Conservation (phyloP, 2,113 vertebrate genomes). For the Paedocypris sp. region DNA sequence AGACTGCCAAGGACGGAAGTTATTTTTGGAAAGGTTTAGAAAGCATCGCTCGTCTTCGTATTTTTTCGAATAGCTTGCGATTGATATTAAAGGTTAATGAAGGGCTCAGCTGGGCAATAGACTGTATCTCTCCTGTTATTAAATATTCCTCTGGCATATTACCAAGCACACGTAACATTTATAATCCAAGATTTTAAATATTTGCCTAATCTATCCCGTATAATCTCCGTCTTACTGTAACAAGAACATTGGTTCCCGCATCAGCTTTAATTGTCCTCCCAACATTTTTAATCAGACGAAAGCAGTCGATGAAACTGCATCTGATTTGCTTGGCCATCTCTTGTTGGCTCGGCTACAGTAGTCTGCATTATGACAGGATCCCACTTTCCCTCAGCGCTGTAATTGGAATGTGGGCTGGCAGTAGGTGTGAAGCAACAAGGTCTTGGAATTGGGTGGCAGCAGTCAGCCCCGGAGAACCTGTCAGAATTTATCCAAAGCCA, state of each 20-base stretch:
- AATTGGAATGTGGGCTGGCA: constrained; percentile 58
- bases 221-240: background rate
- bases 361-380: constrained; percentile 42
- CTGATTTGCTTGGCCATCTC: constrained; percentile 6
- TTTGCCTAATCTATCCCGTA: background rate
- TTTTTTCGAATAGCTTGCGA: background rate
- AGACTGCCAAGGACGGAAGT: too few relatives aligned
- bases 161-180: background rate
- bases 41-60: background rate
- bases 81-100: constrained; percentile 21
- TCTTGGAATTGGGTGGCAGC: constrained; percentile 51
- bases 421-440: constrained; percentile 56
- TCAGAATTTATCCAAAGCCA: constrained; percentile 45
- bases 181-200: background rate
- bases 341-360: constrained; percentile 4
- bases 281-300: background rate
- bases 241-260: background rate
- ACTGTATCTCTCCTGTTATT: background rate
- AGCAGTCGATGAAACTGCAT: constrained; percentile 6
- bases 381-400: constrained; percentile 41
- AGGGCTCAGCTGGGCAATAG: background rate
- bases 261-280: background rate
- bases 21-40: background rate
- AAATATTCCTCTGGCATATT: background rate
- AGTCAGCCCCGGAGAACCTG: constrained; percentile 45